Evolutionary conservation across 92 coral and sea anemone genomes (phyloP), one percentile per base, ranked within the genome.

Genomic region (Epizoanthus illoricatus): DNA sequence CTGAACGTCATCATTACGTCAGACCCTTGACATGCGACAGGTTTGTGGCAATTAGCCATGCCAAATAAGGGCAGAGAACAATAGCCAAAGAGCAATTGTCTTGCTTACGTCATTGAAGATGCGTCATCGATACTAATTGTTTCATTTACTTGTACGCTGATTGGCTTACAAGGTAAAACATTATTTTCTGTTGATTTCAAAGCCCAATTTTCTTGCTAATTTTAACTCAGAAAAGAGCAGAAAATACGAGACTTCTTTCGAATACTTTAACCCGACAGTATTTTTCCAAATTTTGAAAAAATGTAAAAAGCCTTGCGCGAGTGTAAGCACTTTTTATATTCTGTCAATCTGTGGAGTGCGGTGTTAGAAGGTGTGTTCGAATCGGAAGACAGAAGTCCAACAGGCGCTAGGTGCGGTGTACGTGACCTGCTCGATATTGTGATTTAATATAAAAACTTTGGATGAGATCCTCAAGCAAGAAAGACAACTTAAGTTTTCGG

Each of bases 1-100:
- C 73, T 62, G 85, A 93, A 91, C 95, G 90, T 95, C 98, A 93
- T 89, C 92, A 69, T 91, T 89, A 93, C 97, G 94, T 95, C 97
- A 91, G 83, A 76, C 79, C 86, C 88, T 84, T 85, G 90, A 87
- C 91, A 87, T 72, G 82, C 82, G 82, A 42, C 60, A 40, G 70
- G 60, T 78, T 76, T 75, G 69, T 7, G 56, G 85, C 42, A 66
- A 67, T 81, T 81, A 81, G 65, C 68, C 75, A 11, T 81, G 56
- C 54, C 74, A 68, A 81, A 81, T 81, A 81, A 54, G 65, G 85
- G 17, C 66, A 68, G 56, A 81, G 17, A 13, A 80, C 74, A 67
- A 80, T 52, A 7, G 2, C 69, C 75, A 15, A 55, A 41, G 71
- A 42, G 59, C 10, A 63, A 63, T 76, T 76, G 58, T n/a, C 82